Base-by-base conservation (phyloP, 2,888 invertebrate genomes). In the Allophyes oxyacanthae region DNA sequence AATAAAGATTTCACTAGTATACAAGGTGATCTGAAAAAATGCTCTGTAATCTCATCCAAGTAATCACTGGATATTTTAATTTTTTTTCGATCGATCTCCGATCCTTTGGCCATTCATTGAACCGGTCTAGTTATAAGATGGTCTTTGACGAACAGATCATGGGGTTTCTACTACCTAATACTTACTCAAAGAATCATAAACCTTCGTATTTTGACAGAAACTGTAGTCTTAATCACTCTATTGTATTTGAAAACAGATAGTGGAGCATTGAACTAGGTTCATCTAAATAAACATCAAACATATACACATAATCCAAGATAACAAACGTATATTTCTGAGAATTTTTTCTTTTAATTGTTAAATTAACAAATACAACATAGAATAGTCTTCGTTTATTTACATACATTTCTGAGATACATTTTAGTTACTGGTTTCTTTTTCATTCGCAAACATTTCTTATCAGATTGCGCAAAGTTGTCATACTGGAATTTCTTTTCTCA, bases 201-300 rank as follows among this genome's bases (percentile, higher is more conserved):
- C 55, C 10, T 15, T 20, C 14, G 6, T 34, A 52, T 42, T 64
- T 56, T 32, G 37, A 49, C 34, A 46, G 28, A 36, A 42, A 32
- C 15, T 30, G 44, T 34, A 8, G 14, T 54, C 38, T 28, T n/a
- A 26, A 13, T 36, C 36, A 41, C 40, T 58, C 14, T 14, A 51
- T 40, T 41, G 41, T 61, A 60, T 69, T 73, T 70, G 41, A 50
- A 36, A 32, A 54, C 13, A 52, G 80, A 80, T 79, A 78, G 55
- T 45, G 55, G 78, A 51, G 33, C 64, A 71, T 67, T 77, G 74
- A 77, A 74, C 81, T 68, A 38, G 36, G 48, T 32, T 60, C 70
- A 60, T 61, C 57, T 53, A 59, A 64, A 64, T 62, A 73, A 68
- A 69, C 55, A 73, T 32, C 59, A 73, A 68, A 69, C 55, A 73